Percentiles rank a stretch among this genome's conserved stretches.
Evolutionary conservation across 2,113 vertebrate genomes (phyloP).

Genomic region (Procavia capensis): DNA sequence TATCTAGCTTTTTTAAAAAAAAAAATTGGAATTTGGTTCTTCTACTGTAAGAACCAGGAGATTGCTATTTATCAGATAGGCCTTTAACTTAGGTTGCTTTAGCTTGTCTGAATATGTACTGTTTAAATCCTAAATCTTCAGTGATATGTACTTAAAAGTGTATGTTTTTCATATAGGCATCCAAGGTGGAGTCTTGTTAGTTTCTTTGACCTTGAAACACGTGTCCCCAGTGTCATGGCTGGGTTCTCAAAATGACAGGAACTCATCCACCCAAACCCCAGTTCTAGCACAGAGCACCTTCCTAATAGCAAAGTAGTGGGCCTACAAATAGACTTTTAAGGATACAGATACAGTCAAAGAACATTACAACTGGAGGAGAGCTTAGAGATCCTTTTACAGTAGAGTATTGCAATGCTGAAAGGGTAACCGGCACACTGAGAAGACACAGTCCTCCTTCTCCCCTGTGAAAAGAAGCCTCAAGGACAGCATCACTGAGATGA

Average conservation of each 20-base stretch:
- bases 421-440: background rate
- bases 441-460: background rate
- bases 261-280: background rate
- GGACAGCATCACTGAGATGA: background rate
- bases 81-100: background rate
- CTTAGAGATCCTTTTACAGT: background rate
- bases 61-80: background rate
- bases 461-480: background rate
- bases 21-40: slow-evolving; percentile 38
- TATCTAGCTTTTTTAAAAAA: background rate
- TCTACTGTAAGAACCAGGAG: background rate
- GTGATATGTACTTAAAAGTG: background rate
- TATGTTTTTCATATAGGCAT: background rate
- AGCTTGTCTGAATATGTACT: accelerated
- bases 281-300: background rate
- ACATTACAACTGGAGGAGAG: background rate
- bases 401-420: background rate
- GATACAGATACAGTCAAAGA: background rate
- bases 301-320: background rate
- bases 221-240: background rate
- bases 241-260: background rate
- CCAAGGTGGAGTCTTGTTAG: background rate
- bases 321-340: background rate
- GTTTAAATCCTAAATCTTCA: slow-evolving; percentile 24
- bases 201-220: background rate